These are phyloP conservation scores for Pagetopsis macropterus DNA, from an alignment of 2,797 vertebrate genomes.

Conservation along the genomic window DNA sequence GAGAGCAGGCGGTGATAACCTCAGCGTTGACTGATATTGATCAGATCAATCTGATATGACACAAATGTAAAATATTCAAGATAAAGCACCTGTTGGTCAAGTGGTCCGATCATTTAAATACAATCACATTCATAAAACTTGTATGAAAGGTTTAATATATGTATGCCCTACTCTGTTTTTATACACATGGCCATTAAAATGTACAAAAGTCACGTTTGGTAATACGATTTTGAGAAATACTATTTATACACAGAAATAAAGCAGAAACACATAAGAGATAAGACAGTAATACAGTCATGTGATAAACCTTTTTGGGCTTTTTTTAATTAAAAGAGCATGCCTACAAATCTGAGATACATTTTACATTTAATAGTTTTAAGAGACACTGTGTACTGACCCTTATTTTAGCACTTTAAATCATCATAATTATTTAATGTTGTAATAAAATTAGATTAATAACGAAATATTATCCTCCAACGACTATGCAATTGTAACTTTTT, in stretches of 20 bases:
- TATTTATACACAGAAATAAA: neutral
- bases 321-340: no score
- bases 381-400: no score
- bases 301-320: no score
- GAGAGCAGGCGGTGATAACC: slow-evolving; percentile 13
- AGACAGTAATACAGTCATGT: neutral
- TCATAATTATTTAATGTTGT: no score
- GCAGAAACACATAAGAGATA: neutral
- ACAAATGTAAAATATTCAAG: neutral
- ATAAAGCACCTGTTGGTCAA: slow-evolving; percentile 7
- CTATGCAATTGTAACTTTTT: neutral
- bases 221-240: neutral
- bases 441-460: no score
- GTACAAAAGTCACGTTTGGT: neutral
- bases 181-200: no score
- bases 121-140: neutral
- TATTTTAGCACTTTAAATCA: no score
- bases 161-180: no score
- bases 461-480: neutral
- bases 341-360: no score
- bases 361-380: no score
- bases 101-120: neutral
- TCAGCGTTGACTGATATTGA: neutral
- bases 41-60: neutral
- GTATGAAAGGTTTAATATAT: neutral